Evolutionary conservation across 2,888 invertebrate genomes (phyloP).

Genomic region (Phytoseiulus persimilis): DNA sequence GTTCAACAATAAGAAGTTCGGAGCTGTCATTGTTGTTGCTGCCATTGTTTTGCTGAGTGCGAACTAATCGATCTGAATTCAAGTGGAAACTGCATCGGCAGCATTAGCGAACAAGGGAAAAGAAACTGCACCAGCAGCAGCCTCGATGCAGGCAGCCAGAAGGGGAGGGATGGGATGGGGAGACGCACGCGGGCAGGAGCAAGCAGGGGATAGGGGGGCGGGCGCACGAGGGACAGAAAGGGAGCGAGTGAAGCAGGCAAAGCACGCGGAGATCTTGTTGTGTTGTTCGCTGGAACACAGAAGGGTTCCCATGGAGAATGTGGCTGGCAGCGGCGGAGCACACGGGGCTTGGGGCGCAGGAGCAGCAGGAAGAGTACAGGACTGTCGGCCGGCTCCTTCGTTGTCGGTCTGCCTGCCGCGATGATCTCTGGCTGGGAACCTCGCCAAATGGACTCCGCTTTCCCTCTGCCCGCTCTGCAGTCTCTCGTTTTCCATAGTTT

Average conservation of each 20-base stretch:
- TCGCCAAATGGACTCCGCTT: slow-evolving; percentile 9
- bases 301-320: background rate
- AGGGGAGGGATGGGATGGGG: background rate
- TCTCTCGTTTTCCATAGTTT: background rate
- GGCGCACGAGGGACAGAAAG: background rate
- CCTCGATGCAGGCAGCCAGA: background rate
- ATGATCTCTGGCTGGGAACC: slow-evolving; percentile 17
- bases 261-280: background rate
- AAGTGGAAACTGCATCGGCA: background rate
- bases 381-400: background rate
- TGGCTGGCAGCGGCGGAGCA: background rate
- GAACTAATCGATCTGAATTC: background rate
- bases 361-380: background rate
- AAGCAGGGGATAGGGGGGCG: background rate
- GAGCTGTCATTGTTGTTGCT: background rate
- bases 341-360: background rate
- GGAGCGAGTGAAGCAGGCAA: background rate
- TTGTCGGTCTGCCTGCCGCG: background rate
- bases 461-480: background rate
- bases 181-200: background rate
- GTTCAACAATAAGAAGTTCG: background rate
- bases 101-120: background rate
- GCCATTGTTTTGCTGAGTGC: background rate
- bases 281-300: background rate
- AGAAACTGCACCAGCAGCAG: background rate